Evolutionary conservation across 1,140 invertebrate species (phyloP).

Genomic region (Macrotrachela quadricornifera): DNA sequence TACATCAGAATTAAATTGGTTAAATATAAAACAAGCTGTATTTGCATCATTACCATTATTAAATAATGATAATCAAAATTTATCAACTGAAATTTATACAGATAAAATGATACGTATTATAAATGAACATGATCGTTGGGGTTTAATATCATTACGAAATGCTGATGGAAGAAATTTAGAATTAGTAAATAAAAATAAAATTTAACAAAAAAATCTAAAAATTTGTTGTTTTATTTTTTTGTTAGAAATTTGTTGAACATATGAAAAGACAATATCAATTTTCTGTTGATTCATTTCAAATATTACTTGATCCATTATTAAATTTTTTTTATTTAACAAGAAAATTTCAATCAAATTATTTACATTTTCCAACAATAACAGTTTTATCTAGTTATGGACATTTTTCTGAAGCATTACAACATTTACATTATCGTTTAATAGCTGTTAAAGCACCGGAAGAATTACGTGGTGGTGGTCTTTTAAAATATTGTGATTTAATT

Average conservation of each 20-base stretch:
- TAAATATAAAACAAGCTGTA: too few relatives aligned
- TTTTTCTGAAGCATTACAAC: slow-evolving; percentile 75
- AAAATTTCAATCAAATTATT: background rate
- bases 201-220: slow-evolving; percentile 23
- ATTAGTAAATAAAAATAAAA: slow-evolving; percentile 12
- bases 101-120: too few relatives aligned
- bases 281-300: slow-evolving; percentile 95
- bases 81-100: too few relatives aligned
- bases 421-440: slow-evolving; percentile 73
- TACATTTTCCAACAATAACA: slow-evolving; percentile 18
- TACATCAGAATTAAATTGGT: too few relatives aligned
- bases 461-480: slow-evolving; percentile 88
- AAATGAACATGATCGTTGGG: slow-evolving; percentile 56
- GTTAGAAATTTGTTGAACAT: slow-evolving; percentile 74
- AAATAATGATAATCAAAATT: too few relatives aligned
- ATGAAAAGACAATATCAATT: slow-evolving; percentile 98
- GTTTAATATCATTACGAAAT: slow-evolving; percentile 82
- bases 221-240: too few relatives aligned
- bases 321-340: background rate
- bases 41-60: too few relatives aligned
- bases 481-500: slow-evolving; percentile 90
- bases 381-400: slow-evolving; percentile 93
- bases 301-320: slow-evolving; percentile 54
- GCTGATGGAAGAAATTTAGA: slow-evolving; percentile 56
- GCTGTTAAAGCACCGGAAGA: slow-evolving; percentile 87